These are phyloP conservation scores for Tetragonula carbonaria DNA, from an alignment of 2,888 invertebrate genomes.

Conservation along the genomic window DNA sequence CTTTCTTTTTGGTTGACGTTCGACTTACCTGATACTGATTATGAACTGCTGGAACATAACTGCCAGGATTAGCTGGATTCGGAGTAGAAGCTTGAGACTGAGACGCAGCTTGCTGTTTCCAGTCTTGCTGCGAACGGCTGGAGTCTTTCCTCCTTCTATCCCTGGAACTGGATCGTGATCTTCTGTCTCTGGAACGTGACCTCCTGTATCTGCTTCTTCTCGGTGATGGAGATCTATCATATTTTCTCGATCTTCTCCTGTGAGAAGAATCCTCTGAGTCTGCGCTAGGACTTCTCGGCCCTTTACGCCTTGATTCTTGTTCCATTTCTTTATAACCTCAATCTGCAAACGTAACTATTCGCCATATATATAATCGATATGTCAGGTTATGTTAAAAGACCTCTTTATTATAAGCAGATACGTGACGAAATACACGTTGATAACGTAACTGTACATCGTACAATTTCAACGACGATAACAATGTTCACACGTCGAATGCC, in stretches of 20 bases:
- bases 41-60: conserved; percentile 76
- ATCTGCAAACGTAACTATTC: not conserved
- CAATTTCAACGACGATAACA: not conserved
- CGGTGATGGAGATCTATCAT: conserved; percentile 80
- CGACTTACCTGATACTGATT: conserved; percentile 80
- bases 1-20: not conserved
- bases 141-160: conserved; percentile 80
- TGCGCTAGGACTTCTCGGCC: conserved; percentile 80
- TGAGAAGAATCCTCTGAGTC: conserved; percentile 81
- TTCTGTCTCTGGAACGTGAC: conserved; percentile 79
- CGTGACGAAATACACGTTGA: not conserved
- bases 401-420: not conserved
- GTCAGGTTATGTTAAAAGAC: not conserved
- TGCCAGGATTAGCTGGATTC: conserved; percentile 67
- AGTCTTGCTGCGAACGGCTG: conserved; percentile 74
- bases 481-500: not conserved
- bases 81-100: conserved; percentile 68
- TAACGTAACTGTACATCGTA: not conserved
- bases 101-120: conserved; percentile 74
- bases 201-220: conserved; percentile 80
- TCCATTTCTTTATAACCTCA: conserved; percentile 67
- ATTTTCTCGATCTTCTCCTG: conserved; percentile 79
- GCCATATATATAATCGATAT: not conserved
- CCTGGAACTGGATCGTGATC: conserved; percentile 78
- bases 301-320: conserved; percentile 76